Evolutionary conservation across 2,113 vertebrate species (phyloP), one percentile per base, ranked within the genome.

Genomic region (Glareola pratincola): DNA sequence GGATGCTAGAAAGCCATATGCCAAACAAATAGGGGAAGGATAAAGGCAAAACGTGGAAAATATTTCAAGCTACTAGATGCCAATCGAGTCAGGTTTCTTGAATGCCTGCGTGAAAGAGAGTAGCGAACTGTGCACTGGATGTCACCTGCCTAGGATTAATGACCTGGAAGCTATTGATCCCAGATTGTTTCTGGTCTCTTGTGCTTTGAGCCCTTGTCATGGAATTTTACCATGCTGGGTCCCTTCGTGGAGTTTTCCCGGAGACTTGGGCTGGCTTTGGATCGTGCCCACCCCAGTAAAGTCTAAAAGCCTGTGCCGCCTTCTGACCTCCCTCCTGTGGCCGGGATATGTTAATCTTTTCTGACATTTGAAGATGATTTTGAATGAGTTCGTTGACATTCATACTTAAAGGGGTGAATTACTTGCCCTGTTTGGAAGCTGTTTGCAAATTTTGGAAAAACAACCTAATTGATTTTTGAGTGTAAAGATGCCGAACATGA

Each of bases 71-170:
- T 96, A 60, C 95, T 92, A 91, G 79, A 93, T 82, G 85, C 90
- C 74, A 95, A 4, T 92, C 9, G 90, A 96, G 89, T 97, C 95
- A 95, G 91, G 54, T 97, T 98, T 95, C 96, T 94, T 85, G 69
- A 96, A 85, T 87, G 77, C 96, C 94, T 96, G 93, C 48, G 60
- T 95, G 94, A 95, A 98, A 95, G 86, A 97, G 96, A 89, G 92
- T 94, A 97, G 93, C 19, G 9, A 84, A 87, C 68, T 95, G 53
- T 93, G 75, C 82, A 54, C 76, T 93, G 51, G 82, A 43, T 96
- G 91, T 94, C 96, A 73, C 76, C 93, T 96, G 92, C 88, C 72
- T 81, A 88, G 92, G 85, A 96, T 98, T 98, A 93, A 97, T 97
- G 77, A 96, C 85, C 97, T 92, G 91, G 77, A 77, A 92, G 95